Conservation (phyloP, 2,113 vertebrate genomes). For the Hystrix cristata region DNA sequence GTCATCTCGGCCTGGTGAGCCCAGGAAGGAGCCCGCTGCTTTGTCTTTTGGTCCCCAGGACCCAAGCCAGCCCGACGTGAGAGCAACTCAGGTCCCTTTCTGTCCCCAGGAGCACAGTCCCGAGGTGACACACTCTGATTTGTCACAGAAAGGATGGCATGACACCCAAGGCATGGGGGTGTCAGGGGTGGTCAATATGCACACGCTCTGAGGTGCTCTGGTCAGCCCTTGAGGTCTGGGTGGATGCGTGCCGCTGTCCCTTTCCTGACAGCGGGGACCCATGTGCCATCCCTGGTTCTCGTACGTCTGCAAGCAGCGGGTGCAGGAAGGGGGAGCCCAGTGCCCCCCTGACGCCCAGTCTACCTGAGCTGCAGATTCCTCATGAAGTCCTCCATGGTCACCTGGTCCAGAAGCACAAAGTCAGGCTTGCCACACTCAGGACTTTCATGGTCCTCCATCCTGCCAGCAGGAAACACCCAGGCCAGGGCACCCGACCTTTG, state of each 20-base stretch:
- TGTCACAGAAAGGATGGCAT: neutral
- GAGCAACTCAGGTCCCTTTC: neutral
- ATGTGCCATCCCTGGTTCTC: neutral
- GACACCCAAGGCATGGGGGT: neutral
- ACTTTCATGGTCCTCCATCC: slow-evolving; percentile 94
- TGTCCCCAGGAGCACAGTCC: neutral
- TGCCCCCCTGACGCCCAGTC: rapidly evolving
- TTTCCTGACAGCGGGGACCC: neutral
- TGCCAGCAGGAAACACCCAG: neutral
- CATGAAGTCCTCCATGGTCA: slow-evolving; percentile 96
- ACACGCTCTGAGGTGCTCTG: neutral
- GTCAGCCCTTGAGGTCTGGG: neutral
- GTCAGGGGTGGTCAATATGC: rapidly evolving
- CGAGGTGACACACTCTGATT: neutral
- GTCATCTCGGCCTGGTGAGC: neutral
- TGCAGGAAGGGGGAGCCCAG: neutral
- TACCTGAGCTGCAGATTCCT: slow-evolving; percentile 95
- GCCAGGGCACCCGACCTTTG: neutral
- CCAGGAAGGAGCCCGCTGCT: neutral
- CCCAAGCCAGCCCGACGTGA: neutral
- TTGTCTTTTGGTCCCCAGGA: neutral
- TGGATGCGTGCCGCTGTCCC: neutral
- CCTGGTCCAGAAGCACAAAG: slow-evolving; percentile 95
- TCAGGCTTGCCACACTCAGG: slow-evolving; percentile 95
- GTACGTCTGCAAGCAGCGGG: neutral